These are phyloP conservation scores for Phytoseiulus persimilis DNA, from an alignment of 2,888 invertebrate genomes.

Conservation along the genomic window DNA sequence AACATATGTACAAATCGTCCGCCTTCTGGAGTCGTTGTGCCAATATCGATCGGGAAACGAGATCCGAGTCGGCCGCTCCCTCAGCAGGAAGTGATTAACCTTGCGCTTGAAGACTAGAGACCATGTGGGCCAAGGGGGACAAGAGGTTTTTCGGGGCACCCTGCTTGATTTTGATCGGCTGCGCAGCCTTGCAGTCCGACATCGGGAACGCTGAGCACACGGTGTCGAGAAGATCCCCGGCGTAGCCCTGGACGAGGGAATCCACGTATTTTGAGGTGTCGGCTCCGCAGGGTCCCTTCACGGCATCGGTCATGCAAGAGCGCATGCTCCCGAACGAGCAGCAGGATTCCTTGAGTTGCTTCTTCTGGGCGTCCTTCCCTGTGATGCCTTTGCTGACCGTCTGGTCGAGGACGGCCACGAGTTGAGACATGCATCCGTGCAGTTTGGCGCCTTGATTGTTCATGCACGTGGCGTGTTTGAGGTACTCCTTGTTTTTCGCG, in stretches of 20 bases:
- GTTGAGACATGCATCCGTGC: constrained; percentile 32
- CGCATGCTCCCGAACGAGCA: constrained; percentile 31
- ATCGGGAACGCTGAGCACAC: constrained; percentile 30
- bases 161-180: not conserved
- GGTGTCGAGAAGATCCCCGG: constrained; percentile 24
- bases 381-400: constrained; percentile 8
- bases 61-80: too few relatives aligned
- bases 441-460: constrained; percentile 18
- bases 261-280: constrained; percentile 21
- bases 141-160: constrained; percentile 12
- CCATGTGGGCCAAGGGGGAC: constrained; percentile 12
- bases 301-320: constrained; percentile 10
- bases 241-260: constrained; percentile 20
- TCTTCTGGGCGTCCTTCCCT: constrained; percentile 29
- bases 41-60: too few relatives aligned
- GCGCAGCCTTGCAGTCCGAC: not conserved
- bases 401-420: constrained; percentile 33
- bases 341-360: constrained; percentile 21
- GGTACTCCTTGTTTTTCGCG: constrained; percentile 33
- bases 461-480: constrained; percentile 27
- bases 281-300: constrained; percentile 26
- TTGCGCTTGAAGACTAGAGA: constrained; percentile 32
- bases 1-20: too few relatives aligned
- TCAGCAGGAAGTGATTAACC: not conserved
- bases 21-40: too few relatives aligned